Evolutionary conservation across 2,113 vertebrate species (phyloP), one percentile per base, ranked within the genome.

Genomic region (Aegithalos caudatus): DNA sequence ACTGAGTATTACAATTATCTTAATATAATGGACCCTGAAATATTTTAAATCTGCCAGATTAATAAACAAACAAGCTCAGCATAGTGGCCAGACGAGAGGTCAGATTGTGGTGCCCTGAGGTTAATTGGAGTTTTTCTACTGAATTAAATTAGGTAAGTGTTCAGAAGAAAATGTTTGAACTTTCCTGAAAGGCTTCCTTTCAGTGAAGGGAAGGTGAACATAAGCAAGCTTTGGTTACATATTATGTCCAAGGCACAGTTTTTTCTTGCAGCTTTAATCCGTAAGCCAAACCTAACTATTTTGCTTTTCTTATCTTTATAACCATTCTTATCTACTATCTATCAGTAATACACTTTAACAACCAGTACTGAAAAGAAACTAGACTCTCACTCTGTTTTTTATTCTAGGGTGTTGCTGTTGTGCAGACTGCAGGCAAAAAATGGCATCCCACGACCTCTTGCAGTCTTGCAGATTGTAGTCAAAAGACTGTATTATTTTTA

Each of bases 101-200:
- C 94, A 95, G 69, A 90, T 74, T 35, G 66, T 6, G 17, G 82
- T 92, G 74, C 71, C 88, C 80, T 92, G 37, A 88, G 92, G 93
- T 96, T 96, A 95, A 95, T 96, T 95, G 88, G 92, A 94, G 76
- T 93, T 96, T 95, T 96, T 96, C 93, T 90, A 86, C 53, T 82
- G 92, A 94, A 92, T 97, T 96, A 82, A 83, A 88, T 96, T 93
- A 88, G 33, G 48, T 78, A 90, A 95, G 74, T 27, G 47, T 78
- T 95, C 92, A 88, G 51, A 78, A 91, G 47, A 81, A 90, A 93
- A 90, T 57, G 56, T 56, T 78, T 93, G 64, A 92, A 79, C 57
- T 69, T 94, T 81, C 38, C 70, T 92, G 77, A 95, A 94, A 80
- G 60, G 38, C 4, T 93, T 86, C 24, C 28, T 86, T 95, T 93